These are phyloP conservation scores for Mythimna ferrago DNA, from an alignment of 2,888 invertebrate genomes.

Conservation along the genomic window DNA sequence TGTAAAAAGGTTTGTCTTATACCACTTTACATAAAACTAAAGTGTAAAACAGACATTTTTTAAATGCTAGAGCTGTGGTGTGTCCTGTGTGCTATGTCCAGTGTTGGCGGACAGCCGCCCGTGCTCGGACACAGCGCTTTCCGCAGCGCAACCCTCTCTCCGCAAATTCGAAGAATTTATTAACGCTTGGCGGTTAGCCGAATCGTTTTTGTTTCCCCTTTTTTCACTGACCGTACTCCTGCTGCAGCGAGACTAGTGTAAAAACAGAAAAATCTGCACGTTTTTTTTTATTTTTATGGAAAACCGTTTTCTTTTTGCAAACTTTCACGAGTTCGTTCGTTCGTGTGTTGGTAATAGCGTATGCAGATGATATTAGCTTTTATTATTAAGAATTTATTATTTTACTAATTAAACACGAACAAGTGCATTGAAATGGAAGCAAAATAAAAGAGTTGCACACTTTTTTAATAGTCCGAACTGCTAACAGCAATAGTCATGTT, in stretches of 20 bases:
- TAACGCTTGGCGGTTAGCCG: constrained; percentile 88
- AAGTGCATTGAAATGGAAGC: constrained; percentile 22
- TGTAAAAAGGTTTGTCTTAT: constrained; percentile 4
- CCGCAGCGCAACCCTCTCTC: constrained; percentile 74
- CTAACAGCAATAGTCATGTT: constrained; percentile 35
- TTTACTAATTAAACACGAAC: constrained; percentile 20
- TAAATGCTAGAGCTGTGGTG: constrained; percentile 52
- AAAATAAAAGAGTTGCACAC: constrained; percentile 3
- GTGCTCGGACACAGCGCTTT: constrained; percentile 72
- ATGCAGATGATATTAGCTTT: constrained; percentile 59
- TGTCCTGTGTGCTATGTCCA: constrained; percentile 54
- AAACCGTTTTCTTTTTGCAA: constrained; percentile 64
- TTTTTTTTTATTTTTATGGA: constrained; percentile 63
- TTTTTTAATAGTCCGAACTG: constrained; percentile 28
- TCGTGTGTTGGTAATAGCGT: constrained; percentile 52
- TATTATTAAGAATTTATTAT: constrained; percentile 52
- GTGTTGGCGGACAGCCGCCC: constrained; percentile 68
- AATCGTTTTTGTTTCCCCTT: constrained; percentile 81
- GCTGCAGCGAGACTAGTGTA: constrained; percentile 76
- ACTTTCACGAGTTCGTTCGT: constrained; percentile 56
- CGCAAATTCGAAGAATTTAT: constrained; percentile 88
- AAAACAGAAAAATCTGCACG: constrained; percentile 75
- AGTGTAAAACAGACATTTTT: constrained; percentile 47
- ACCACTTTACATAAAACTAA: constrained; percentile 28
- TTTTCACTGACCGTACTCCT: constrained; percentile 79